Percentiles rank a stretch among this genome's conserved stretches.
Conservation (phyloP, 2,797 vertebrate species). For the Enteromius paludinosus region DNA sequence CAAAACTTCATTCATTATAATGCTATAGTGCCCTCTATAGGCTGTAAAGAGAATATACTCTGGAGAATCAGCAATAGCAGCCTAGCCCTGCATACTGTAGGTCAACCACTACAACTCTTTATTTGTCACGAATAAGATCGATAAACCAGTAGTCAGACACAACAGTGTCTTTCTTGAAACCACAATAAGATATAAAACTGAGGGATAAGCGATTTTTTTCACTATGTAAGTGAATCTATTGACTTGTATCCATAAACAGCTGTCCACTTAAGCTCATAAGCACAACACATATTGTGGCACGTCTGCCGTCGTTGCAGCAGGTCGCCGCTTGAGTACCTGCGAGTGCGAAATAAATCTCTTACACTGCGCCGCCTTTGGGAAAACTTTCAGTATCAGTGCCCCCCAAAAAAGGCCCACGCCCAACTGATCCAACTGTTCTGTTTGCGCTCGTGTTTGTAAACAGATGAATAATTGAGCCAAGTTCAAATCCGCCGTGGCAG, state of each 20-base stretch:
- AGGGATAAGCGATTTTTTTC: not conserved
- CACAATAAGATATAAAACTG: not conserved
- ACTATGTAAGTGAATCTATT: constrained; percentile 29
- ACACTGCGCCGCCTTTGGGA: constrained; percentile 40
- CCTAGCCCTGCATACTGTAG: not conserved
- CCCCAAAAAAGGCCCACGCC: constrained; percentile 46
- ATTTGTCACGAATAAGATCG: not conserved
- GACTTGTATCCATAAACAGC: constrained; percentile 41
- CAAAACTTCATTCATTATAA: not conserved
- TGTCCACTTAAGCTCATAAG: constrained; percentile 40
- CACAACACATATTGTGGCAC: constrained; percentile 44
- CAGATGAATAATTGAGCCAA: constrained; percentile 90
- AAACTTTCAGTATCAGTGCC: constrained; percentile 48
- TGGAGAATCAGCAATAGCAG: not conserved
- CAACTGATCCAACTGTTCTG: constrained; percentile 56
- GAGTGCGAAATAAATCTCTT: constrained; percentile 46
- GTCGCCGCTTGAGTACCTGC: constrained; percentile 47
- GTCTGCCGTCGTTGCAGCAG: constrained; percentile 38
- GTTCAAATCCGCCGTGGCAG: constrained; percentile 78
- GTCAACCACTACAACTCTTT: not conserved
- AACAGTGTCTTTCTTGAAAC: not conserved
- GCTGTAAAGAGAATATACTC: not conserved
- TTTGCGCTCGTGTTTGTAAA: constrained; percentile 85
- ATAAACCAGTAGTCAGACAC: constrained; percentile 7
- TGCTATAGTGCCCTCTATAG: constrained; percentile 35